Evolutionary conservation across 2,797 vertebrate species (phyloP), one percentile per base, ranked within the genome.

Genomic region (Catamblyrhynchus diadema): DNA sequence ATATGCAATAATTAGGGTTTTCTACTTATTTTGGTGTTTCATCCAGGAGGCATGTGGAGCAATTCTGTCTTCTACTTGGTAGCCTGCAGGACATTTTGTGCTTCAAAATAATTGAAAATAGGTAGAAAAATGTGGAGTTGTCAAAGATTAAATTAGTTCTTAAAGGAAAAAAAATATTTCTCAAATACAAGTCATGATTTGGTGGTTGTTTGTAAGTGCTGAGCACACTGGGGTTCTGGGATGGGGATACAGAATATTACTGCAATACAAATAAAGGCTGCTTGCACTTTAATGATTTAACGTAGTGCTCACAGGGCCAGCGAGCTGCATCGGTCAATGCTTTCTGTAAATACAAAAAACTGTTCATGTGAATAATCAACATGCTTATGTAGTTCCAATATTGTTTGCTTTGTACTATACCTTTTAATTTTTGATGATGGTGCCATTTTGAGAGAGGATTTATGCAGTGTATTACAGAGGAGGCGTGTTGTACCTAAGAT

Each of bases 401-500:
- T 51, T 90, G 80, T 95, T 95, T 93, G 67, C 59, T 75, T 75
- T 93, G 54, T 88, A 39, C 59, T 35, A 7, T n/a, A 39, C 47
- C 62, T 94, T 95, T 95, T 81, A 86, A 88, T 94, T 94, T 92
- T 93, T 94, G 74, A 94, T 88, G 80, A 53, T 22, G 24, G 14
- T 91, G 77, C 35, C 70, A 79, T 92, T 95, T 88, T 88, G 78
- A 81, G 59, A 64, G 30, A 35, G n/a, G 51, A 45, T 75, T 73
- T 72, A 33, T 45, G 37, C 24, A 41, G 25, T 18, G 10, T 73
- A 15, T 48, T 61, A 56, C n/a, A 88, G 48, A 41, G 54, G 42
- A 33, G 8, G 14, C 18, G 5, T 18, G 25, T 42, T 54, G 12
- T 69, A 42, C 20, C 33, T 74, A 15, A 32, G 75, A 35, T 44